phyloP scores from a whole-genome alignment of 2,888 invertebrate genomes.

The Cetonia aurata region DNA sequence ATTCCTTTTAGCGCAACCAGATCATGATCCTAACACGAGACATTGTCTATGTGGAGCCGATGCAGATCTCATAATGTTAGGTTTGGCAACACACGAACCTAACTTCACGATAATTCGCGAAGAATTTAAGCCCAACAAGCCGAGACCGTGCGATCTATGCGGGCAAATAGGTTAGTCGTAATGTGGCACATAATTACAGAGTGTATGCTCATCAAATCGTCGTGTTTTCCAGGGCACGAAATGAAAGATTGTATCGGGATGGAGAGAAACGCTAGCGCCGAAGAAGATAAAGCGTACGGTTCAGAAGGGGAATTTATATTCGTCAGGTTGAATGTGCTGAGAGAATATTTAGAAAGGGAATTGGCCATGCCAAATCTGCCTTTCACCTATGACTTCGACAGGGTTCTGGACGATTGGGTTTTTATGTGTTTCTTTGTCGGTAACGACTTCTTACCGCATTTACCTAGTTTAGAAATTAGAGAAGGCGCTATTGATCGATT shows the following conservation, averaged over 20 bases:
- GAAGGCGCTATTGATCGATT: slow-evolving; percentile 97
- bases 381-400: slow-evolving; percentile 94
- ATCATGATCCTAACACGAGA: slow-evolving; percentile 97
- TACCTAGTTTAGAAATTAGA: slow-evolving; percentile 97
- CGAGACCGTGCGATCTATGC: slow-evolving; percentile 95
- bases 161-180: slow-evolving; percentile 77
- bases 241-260: slow-evolving; percentile 92
- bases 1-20: slow-evolving; percentile 79
- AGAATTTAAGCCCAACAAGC: slow-evolving; percentile 98
- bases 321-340: slow-evolving; percentile 90
- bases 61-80: slow-evolving; percentile 98
- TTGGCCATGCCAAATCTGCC: slow-evolving; percentile 92
- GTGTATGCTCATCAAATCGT: slow-evolving; percentile 17
- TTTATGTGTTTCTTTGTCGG: slow-evolving; percentile 99
- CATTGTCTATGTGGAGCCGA: slow-evolving; percentile 99
- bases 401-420: slow-evolving; percentile 98
- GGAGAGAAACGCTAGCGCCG: slow-evolving; percentile 65
- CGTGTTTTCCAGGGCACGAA: slow-evolving; percentile 79
- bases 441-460: slow-evolving; percentile 98
- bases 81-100: slow-evolving; percentile 98
- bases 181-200: background rate
- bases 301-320: slow-evolving; percentile 91
- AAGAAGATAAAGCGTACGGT: slow-evolving; percentile 73
- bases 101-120: slow-evolving; percentile 99
- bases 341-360: slow-evolving; percentile 94